Percentiles rank a stretch among this genome's conserved stretches.
phyloP scores from a whole-genome alignment of 1,140 invertebrate species.

The Lordiphosa clarofinis region DNA sequence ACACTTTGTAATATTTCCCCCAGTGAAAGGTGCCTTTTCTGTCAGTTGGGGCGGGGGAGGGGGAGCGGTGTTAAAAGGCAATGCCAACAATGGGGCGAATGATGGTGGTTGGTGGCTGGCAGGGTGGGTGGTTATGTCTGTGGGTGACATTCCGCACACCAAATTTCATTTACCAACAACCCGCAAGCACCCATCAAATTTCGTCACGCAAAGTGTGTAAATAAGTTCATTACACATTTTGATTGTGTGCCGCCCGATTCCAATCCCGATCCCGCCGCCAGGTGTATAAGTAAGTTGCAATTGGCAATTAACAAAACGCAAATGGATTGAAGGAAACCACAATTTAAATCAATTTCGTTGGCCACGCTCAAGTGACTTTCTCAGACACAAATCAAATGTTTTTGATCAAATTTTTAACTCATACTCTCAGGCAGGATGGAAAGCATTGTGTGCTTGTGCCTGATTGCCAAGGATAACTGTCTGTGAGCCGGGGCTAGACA shows the following conservation, averaged over 20 bases:
- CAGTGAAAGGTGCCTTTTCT: slow-evolving; percentile 13
- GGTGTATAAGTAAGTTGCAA: slow-evolving; percentile 30
- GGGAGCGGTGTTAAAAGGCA: slow-evolving; percentile 63
- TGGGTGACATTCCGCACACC: slow-evolving; percentile 59
- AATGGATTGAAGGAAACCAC: slow-evolving; percentile 31
- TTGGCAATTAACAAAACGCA: slow-evolving; percentile 56
- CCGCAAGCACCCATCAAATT: slow-evolving; percentile 52
- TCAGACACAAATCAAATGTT: slow-evolving; percentile 50
- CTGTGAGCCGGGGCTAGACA: slow-evolving; percentile 55
- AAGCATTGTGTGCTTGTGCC: slow-evolving; percentile 40
- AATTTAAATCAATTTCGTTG: slow-evolving; percentile 63
- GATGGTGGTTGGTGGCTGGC: slow-evolving; percentile 25
- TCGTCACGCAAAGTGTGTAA: slow-evolving; percentile 73
- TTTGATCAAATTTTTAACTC: slow-evolving; percentile 5
- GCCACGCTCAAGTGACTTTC: slow-evolving; percentile 51
- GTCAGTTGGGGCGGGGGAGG: background rate
- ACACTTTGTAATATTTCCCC: slow-evolving; percentile 72
- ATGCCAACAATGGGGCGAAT: slow-evolving; percentile 39
- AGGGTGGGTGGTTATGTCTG: slow-evolving; percentile 33
- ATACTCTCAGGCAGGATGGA: slow-evolving; percentile 1
- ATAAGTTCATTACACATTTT: slow-evolving; percentile 70
- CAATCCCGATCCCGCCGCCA: slow-evolving; percentile 17
- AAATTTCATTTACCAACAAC: slow-evolving; percentile 58
- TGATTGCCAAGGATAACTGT: slow-evolving; percentile 73
- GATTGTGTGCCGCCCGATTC: slow-evolving; percentile 40